Conservation (phyloP, 2,888 invertebrate genomes). For the Torymus auratus region DNA sequence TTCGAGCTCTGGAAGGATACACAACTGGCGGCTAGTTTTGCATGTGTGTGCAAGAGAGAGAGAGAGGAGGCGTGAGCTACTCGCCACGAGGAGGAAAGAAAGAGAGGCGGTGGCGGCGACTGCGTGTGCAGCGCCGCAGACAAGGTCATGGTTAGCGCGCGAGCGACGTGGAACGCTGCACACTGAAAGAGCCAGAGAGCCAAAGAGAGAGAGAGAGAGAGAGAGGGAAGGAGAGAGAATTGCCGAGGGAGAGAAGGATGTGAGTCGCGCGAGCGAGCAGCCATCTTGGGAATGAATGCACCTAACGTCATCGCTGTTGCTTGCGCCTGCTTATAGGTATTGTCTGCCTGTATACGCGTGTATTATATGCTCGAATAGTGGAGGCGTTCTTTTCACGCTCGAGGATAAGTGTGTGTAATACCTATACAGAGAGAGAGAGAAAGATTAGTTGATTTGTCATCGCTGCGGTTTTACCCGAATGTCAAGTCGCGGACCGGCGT, state of each 20-base stretch:
- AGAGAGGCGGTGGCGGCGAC: constrained; percentile 11
- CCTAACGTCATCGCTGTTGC: constrained; percentile 60
- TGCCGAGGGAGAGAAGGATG: neutral
- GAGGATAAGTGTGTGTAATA: too few species aligned
- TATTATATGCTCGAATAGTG: too few species aligned
- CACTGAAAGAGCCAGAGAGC: constrained; percentile 35
- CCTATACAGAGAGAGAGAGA: too few species aligned
- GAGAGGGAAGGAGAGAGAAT: constrained; percentile 35
- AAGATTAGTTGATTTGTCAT: too few species aligned
- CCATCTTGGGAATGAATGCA: constrained; percentile 70
- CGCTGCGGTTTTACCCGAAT: too few species aligned
- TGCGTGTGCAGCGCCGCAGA: constrained; percentile 65
- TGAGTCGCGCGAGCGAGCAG: constrained; percentile 30
- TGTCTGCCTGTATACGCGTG: too few species aligned
- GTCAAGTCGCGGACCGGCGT: too few species aligned
- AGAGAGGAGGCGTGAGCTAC: constrained; percentile 36
- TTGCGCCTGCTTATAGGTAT: neutral
- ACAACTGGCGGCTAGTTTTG: constrained; percentile 11
- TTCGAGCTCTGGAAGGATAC: constrained; percentile 28
- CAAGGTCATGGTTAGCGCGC: constrained; percentile 75
- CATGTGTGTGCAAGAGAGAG: constrained; percentile 10
- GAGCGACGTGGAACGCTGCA: constrained; percentile 41
- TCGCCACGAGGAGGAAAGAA: neutral
- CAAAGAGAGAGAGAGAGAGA: constrained; percentile 45
- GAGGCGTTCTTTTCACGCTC: too few species aligned